Evolutionary conservation across 1,140 invertebrate genomes (phyloP).

Genomic region (Berghia stephanieae): DNA sequence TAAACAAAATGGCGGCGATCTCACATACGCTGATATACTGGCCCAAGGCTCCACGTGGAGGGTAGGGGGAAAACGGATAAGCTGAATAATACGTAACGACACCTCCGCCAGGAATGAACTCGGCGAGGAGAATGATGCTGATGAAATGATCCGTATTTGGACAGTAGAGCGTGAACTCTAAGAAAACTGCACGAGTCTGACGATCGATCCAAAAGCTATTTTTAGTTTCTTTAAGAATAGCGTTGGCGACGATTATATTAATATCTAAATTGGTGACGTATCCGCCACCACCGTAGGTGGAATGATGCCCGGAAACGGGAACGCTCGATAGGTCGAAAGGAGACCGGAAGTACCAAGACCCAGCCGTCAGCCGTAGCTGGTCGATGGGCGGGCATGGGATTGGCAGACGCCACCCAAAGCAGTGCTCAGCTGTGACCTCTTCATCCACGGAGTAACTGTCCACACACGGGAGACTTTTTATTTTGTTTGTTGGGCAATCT

Average conservation of each 20-base stretch:
- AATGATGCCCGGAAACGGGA: constrained; percentile 44
- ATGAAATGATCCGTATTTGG: constrained; percentile 57
- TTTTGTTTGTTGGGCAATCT: not conserved
- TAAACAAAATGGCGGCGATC: not conserved
- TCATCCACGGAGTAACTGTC: constrained; percentile 32
- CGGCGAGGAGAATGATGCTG: constrained; percentile 50
- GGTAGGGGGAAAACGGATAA: constrained; percentile 21
- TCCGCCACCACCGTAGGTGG: constrained; percentile 48
- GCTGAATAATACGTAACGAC: constrained; percentile 37
- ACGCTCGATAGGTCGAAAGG: constrained; percentile 45
- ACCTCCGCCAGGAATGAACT: constrained; percentile 69
- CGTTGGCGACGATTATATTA: constrained; percentile 33
- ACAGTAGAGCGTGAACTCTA: constrained; percentile 71
- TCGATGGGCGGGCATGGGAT: constrained; percentile 36
- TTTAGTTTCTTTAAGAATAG: constrained; percentile 60
- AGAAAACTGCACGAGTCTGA: constrained; percentile 69
- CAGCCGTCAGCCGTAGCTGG: constrained; percentile 36
- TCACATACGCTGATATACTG: constrained; percentile 13
- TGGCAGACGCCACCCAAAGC: constrained; percentile 43
- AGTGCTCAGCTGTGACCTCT: constrained; percentile 43
- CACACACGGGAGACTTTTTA: constrained; percentile 25
- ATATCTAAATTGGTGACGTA: constrained; percentile 51
- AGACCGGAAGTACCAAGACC: constrained; percentile 47
- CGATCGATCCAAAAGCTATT: constrained; percentile 68
- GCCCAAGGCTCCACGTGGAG: not conserved